Base-by-base conservation (phyloP, 2,797 vertebrate genomes). In the Scleropages formosus region DNA sequence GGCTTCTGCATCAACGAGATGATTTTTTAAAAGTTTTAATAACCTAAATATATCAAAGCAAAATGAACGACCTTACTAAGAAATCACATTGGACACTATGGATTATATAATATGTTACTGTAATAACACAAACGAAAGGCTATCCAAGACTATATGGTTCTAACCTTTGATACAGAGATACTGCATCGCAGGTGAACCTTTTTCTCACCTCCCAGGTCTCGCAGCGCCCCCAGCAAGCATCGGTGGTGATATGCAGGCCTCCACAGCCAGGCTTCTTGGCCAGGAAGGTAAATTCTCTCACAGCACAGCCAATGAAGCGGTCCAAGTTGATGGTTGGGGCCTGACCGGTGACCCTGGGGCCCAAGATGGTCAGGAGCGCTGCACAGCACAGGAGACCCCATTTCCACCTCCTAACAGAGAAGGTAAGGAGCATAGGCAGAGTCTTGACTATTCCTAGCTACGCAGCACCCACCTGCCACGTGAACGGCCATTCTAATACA, bases 221-320 rank as follows among this genome's bases (percentile, higher is more conserved):
- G 0, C 96, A 97, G 86, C 96, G 96, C 74, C 96, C 96, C 97
- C 97, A 98, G 91, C 96, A 98, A 71, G 96, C 96, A 0, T 98
- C 96, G 0, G 96, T 96, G 46, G 94, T 98, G 89, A 98, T 88
- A 64, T 94, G 90, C 82, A 96, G 80, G 0, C 87, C 89, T 0
- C 84, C 87, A 73, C 96, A 98, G 76, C 96, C 97, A 0, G 94
- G 93, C 47, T 98, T 98, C 85, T 84, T 94, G 70, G 93, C 95
- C 85, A 94, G 65, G 81, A 98, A 98, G 63, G 94, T 96, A 82
- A 97, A 98, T 70, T 98, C 95, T 0, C 95, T 84, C 59, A 97
- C 95, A 0, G 97, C 95, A 0, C 96, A 98, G 73, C 96, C 95
- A 0, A 93, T 83, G 77, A 98, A 98, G 0, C 88, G 93, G 18